phyloP scores from a whole-genome alignment of 2,113 vertebrate genomes.

The Trichomycterus rosablanca region DNA sequence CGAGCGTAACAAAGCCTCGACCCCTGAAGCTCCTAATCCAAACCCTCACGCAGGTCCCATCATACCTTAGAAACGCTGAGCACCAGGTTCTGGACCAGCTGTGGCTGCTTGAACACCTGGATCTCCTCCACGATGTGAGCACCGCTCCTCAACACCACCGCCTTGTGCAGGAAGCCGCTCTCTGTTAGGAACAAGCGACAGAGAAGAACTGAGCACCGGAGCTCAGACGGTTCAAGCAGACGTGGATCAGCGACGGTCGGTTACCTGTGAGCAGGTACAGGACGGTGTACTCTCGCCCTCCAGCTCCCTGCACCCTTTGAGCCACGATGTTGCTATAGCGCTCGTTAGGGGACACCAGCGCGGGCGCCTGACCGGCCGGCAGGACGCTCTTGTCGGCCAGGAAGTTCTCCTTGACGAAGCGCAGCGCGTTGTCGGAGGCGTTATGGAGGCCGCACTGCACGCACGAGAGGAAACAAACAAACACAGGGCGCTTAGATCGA shows the following conservation, averaged over 20 bases:
- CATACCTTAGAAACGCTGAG: conserved; percentile 70
- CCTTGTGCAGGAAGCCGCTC: conserved; percentile 85
- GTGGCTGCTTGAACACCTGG: conserved; percentile 74
- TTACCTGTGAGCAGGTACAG: conserved; percentile 71
- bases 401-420: conserved; percentile 73
- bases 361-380: conserved; percentile 42
- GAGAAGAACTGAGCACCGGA: not conserved
- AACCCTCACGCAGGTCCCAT: too few relatives aligned
- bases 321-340: conserved; percentile 60
- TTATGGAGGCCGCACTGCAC: conserved; percentile 72
- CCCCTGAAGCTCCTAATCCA: too few relatives aligned
- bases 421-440: conserved; percentile 63
- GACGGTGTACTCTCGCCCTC: conserved; percentile 55
- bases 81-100: conserved; percentile 77
- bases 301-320: conserved; percentile 57
- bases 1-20: too few relatives aligned
- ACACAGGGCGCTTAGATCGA: not conserved
- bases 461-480: not conserved
- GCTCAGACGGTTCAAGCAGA: too few relatives aligned
- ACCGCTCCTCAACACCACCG: conserved; percentile 71
- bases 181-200: conserved; percentile 48
- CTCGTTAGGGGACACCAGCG: conserved; percentile 59
- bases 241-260: not conserved
- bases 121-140: conserved; percentile 83
- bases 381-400: conserved; percentile 61